A percentile compares a stretch with the other conserved stretches of the same genome.
Evolutionary conservation across 2,113 vertebrate genomes (phyloP).

Genomic region (Mystacornis crossleyi): DNA sequence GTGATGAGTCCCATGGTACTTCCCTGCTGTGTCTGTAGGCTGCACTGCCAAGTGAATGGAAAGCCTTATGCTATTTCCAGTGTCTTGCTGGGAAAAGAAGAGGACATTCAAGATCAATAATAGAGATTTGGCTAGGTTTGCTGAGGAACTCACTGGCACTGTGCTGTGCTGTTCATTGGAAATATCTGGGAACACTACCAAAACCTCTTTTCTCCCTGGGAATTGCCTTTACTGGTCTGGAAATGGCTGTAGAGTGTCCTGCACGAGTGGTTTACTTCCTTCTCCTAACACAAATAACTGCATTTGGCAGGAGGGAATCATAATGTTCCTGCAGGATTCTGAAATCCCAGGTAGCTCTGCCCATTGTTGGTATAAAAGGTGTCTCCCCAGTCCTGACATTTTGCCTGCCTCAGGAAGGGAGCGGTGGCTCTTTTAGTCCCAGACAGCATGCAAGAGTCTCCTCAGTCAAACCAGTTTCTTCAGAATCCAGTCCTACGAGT

Average conservation of each 20-base stretch:
- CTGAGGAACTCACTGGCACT: neutral
- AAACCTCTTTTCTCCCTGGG: neutral
- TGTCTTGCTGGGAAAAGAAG: slow-evolving; percentile 35
- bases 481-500: neutral
- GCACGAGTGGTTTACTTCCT: neutral
- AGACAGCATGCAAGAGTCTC: neutral
- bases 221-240: neutral
- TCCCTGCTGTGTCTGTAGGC: neutral
- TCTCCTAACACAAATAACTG: neutral
- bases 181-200: slow-evolving; percentile 30
- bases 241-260: neutral
- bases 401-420: neutral
- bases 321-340: neutral
- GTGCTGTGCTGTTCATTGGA: neutral
- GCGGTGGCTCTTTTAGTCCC: neutral
- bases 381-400: neutral
- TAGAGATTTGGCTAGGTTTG: neutral
- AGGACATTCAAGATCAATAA: neutral
- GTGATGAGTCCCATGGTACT: neutral
- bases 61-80: slow-evolving; percentile 29
- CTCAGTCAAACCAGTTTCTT: neutral
- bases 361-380: neutral
- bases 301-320: neutral
- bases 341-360: neutral
- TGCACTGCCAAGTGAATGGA: neutral